A percentile compares a stretch with the other conserved stretches of the same genome.
Conservation (phyloP, 2,888 invertebrate genomes). For the Hirtodrosophila duncani region DNA sequence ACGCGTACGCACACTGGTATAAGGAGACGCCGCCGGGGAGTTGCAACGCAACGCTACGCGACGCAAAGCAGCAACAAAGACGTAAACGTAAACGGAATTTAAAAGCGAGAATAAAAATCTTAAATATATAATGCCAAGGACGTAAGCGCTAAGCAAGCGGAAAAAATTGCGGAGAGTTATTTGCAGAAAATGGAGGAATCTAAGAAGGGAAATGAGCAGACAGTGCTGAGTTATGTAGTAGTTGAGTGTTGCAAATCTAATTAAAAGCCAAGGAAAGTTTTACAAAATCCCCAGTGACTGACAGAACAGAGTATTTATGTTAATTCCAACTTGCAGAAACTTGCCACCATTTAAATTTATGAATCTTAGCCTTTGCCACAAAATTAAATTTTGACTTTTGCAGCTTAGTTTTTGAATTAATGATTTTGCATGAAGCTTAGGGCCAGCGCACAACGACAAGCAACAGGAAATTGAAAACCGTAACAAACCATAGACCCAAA, state of each 20-base stretch:
- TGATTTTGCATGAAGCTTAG: slow-evolving; percentile 35
- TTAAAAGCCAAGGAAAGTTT: slow-evolving; percentile 21
- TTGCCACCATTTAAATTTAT: not conserved
- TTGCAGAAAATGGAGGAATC: not conserved
- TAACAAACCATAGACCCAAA: slow-evolving; percentile 44
- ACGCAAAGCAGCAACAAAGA: too few species aligned
- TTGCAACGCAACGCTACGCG: not conserved
- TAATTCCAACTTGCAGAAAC: slow-evolving; percentile 6
- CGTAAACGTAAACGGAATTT: too few species aligned
- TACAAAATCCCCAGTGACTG: slow-evolving; percentile 28
- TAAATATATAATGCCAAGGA: slow-evolving; percentile 2
- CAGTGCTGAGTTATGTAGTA: slow-evolving; percentile 3
- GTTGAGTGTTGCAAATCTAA: too few species aligned
- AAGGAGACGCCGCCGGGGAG: not conserved
- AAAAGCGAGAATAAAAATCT: slow-evolving; percentile 3
- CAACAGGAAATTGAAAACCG: slow-evolving; percentile 64
- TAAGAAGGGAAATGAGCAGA: slow-evolving; percentile 1
- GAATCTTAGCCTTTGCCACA: slow-evolving; percentile 2
- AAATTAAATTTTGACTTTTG: slow-evolving; percentile 26
- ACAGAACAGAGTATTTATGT: too few species aligned
- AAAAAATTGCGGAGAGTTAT: slow-evolving; percentile 7
- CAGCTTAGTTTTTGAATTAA: slow-evolving; percentile 42
- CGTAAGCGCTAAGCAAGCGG: slow-evolving; percentile 16
- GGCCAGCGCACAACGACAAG: slow-evolving; percentile 19
- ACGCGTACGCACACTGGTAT: slow-evolving; percentile 11